A percentile compares a stretch with the other conserved stretches of the same genome.
Conservation (phyloP, 2,113 vertebrate species). For the Tragelaphus imberbis region DNA sequence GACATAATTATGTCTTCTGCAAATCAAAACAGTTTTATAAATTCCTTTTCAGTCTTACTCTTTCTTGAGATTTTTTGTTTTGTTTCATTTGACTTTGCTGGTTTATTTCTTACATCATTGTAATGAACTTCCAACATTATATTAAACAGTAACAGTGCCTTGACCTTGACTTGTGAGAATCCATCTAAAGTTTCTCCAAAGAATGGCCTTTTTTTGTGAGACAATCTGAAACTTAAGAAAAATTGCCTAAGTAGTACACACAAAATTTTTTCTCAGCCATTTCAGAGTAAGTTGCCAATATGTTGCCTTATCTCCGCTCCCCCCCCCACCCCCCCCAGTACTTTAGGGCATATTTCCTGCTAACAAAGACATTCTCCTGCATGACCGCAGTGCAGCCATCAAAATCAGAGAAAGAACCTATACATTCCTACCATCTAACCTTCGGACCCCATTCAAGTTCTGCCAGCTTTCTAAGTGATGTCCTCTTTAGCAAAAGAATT, state of each 20-base stretch:
- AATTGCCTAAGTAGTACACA: not conserved
- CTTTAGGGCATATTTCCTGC: not conserved
- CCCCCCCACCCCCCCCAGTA: not conserved
- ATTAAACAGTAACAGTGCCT: not conserved
- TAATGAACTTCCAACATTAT: not conserved
- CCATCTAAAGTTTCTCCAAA: not conserved
- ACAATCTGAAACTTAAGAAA: not conserved
- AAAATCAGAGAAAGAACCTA: not conserved
- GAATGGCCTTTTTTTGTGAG: not conserved
- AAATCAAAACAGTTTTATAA: not conserved
- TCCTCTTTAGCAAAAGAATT: not conserved
- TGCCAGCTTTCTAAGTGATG: not conserved
- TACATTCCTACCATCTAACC: not conserved
- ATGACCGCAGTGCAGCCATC: not conserved
- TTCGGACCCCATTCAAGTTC: not conserved
- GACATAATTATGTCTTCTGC: constrained; percentile 17
- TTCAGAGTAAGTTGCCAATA: not conserved
- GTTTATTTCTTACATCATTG: not conserved
- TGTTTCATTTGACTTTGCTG: not conserved
- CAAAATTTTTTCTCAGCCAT: not conserved
- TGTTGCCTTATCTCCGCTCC: not conserved
- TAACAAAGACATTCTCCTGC: not conserved
- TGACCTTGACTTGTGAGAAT: not conserved
- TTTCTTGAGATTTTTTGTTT: not conserved
- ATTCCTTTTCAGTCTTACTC: not conserved